Evolutionary conservation across 1,140 invertebrate genomes (phyloP), one percentile per base, ranked within the genome.

Genomic region (Hestina assimilis): DNA sequence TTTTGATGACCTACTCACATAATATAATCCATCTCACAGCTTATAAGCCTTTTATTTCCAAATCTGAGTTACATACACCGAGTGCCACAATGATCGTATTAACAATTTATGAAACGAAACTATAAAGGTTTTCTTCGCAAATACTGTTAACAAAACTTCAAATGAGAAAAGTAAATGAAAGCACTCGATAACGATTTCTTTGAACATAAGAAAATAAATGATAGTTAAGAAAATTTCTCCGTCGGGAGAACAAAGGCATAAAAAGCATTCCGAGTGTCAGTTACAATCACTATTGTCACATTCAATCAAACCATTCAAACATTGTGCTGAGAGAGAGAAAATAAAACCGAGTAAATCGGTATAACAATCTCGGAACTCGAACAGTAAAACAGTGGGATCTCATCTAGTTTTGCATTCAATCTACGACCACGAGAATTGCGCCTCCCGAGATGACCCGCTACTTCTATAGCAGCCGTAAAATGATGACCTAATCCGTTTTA

Each of bases 341-440:
- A 77, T 80, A 80, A 80, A 79, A 77, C 60, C 64, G 68, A 66
- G 61, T 60, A 72, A 73, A 66, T 76, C 66, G 66, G 48, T 54
- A 64, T 70, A 75, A 75, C 68, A 68, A 75, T 72, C 58, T 54
- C 70, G 45, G 65, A 63, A 72, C 70, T 71, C 70, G 72, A 78
- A 80, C 71, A 78, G 71, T 83, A 81, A 83, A 85, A 79, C 72
- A 79, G 68, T 79, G 65, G 72, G 77, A 78, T 75, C 80, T 82
- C 80, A 84, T 87, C 81, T 80, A 83, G 84, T 87, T 87, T 87
- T 83, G 80, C 83, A 87, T 87, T 82, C 77, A 87, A 87, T 87
- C 79, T 87, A 79, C 77, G 79, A 78, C 72, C 83, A 69, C 74
- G 75, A 80, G 79, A 83, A 87, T 87, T 75, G 81, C 80, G 81